phyloP scores from a whole-genome alignment of 2,113 vertebrate genomes.

The Corythaeola cristata region DNA sequence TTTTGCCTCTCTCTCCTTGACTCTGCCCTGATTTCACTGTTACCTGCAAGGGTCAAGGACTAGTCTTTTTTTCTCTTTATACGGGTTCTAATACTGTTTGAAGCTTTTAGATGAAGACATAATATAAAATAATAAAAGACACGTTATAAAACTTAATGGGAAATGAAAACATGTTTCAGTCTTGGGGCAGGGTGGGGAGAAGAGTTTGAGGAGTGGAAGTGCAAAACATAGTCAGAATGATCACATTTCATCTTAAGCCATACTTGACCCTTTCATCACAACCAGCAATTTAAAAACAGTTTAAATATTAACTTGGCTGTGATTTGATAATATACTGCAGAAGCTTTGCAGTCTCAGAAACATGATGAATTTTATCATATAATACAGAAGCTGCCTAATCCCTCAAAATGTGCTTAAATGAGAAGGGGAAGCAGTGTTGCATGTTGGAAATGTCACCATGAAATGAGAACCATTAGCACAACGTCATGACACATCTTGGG shows the following conservation, averaged over 20 bases:
- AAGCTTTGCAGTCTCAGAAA: not conserved
- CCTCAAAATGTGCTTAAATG: not conserved
- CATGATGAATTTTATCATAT: not conserved
- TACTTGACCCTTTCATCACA: not conserved
- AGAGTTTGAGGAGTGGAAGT: not conserved
- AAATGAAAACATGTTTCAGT: not conserved
- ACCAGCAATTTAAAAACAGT: not conserved
- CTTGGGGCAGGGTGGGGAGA: not conserved
- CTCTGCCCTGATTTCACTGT: not conserved
- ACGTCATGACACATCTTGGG: rapidly evolving
- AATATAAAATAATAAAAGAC: not conserved
- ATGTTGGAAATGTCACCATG: not conserved
- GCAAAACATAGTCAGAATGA: not conserved
- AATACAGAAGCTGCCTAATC: not conserved
- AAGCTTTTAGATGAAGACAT: not conserved
- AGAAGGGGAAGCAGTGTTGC: not conserved
- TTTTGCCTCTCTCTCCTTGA: not conserved
- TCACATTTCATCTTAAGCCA: not conserved
- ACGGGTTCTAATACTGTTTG: not conserved
- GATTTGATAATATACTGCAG: not conserved
- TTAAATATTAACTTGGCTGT: not conserved
- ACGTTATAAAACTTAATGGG: not conserved
- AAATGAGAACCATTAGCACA: not conserved
- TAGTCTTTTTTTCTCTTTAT: not conserved
- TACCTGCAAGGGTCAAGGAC: not conserved